Percentiles rank a stretch among this genome's conserved stretches.
Evolutionary conservation across 2,113 vertebrate species (phyloP).

Genomic region (Cisticola juncidis): DNA sequence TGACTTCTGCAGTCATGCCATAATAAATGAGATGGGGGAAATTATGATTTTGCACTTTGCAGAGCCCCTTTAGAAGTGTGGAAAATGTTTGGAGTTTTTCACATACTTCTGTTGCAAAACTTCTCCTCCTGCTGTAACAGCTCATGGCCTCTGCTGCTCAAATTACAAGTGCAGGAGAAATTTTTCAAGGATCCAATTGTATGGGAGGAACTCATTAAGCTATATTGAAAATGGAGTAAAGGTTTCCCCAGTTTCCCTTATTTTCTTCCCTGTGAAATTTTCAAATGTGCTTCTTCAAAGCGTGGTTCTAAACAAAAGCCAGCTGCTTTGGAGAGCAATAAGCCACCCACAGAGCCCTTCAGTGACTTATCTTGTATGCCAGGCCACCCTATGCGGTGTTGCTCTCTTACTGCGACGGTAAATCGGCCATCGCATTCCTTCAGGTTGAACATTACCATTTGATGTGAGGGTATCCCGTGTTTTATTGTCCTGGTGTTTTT

Average conservation of each 20-base stretch:
- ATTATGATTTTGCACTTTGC: not conserved
- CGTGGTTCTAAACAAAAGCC: not conserved
- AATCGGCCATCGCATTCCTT: not conserved
- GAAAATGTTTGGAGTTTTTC: not conserved
- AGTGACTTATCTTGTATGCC: not conserved
- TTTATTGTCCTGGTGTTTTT: slow-evolving; percentile 5
- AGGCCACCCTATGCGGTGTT: not conserved
- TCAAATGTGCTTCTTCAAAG: not conserved
- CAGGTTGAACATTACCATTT: not conserved
- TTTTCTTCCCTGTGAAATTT: not conserved
- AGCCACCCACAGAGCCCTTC: slow-evolving; percentile 12
- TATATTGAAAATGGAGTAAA: not conserved
- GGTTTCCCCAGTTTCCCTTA: not conserved
- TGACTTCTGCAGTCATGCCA: not conserved
- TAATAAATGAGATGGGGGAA: not conserved
- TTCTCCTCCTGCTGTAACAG: not conserved
- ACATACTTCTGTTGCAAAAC: not conserved
- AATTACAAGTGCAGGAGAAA: not conserved
- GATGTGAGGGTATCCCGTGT: not conserved
- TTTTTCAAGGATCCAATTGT: not conserved
- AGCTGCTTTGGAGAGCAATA: slow-evolving; percentile 1
- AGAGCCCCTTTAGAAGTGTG: not conserved
- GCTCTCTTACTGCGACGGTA: not conserved
- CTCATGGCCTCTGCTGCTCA: not conserved
- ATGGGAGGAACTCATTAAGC: not conserved